Evolutionary conservation across 2,888 invertebrate genomes (phyloP).

Genomic region (Holacanthella duospinosa): DNA sequence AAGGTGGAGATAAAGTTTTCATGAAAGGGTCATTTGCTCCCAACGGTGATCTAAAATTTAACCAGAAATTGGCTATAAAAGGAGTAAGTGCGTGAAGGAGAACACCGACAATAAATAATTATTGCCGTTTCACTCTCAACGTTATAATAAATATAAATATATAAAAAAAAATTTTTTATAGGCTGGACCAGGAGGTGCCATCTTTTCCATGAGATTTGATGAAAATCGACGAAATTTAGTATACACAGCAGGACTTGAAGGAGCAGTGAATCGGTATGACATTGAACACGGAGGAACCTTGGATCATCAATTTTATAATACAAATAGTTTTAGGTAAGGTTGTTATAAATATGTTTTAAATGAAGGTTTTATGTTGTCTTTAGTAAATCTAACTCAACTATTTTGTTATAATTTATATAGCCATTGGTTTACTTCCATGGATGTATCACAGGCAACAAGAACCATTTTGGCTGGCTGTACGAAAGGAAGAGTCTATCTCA

Average conservation of each 20-base stretch:
- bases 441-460: conserved; percentile 16
- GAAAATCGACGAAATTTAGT: conserved; percentile 9
- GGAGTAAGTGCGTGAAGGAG: conserved; percentile 18
- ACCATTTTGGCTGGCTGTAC: conserved; percentile 19
- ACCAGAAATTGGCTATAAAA: conserved; percentile 7
- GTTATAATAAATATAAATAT: background rate
- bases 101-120: background rate
- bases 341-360: too few relatives aligned
- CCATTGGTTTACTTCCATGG: conserved; percentile 32
- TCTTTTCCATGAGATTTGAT: conserved; percentile 28
- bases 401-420: conserved; percentile 6
- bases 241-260: conserved; percentile 27
- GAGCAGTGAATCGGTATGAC: conserved; percentile 14
- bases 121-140: background rate
- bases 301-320: background rate
- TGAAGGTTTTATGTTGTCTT: too few relatives aligned
- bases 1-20: conserved; percentile 26
- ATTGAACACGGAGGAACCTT: background rate
- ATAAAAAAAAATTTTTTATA: conserved; percentile 5
- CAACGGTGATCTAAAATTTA: conserved; percentile 9
- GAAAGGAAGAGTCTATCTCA: conserved; percentile 18
- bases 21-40: conserved; percentile 8
- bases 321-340: conserved; percentile 9
- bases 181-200: conserved; percentile 26
- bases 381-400: background rate